These are phyloP conservation scores for Daboia siamensis DNA, from an alignment of 2,113 vertebrate genomes.

Conservation along the genomic window DNA sequence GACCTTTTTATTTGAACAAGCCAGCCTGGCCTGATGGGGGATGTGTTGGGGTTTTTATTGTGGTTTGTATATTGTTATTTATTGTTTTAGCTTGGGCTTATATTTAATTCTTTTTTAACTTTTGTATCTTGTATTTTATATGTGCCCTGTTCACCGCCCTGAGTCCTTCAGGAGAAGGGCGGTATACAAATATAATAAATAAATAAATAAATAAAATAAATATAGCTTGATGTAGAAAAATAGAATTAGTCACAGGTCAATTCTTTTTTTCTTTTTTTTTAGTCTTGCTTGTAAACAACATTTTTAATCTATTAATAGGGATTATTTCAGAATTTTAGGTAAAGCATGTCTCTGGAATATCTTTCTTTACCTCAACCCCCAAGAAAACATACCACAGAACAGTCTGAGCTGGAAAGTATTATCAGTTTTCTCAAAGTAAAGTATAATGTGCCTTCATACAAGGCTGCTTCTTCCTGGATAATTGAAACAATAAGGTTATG, in stretches of 20 bases:
- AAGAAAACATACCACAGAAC: background rate
- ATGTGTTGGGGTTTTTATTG: no score
- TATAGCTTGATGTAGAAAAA: background rate
- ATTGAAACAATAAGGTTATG: background rate
- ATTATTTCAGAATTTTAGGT: background rate
- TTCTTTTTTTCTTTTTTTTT: background rate
- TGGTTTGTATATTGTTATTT: no score
- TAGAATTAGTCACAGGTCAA: background rate
- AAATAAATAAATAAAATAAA: no score
- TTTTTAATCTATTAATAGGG: background rate
- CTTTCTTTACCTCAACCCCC: background rate
- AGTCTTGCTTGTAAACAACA: background rate
- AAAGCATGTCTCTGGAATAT: background rate
- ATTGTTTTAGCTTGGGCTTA: no score
- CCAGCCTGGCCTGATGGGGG: no score
- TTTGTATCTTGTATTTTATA: no score
- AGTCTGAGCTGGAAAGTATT: background rate
- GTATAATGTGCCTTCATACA: background rate
- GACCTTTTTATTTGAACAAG: no score
- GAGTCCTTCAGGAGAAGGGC: no score
- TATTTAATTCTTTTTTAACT: no score
- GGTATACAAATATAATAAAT: no score
- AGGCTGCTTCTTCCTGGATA: background rate
- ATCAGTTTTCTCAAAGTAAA: background rate
- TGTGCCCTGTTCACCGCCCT: no score